Evolutionary conservation across 2,797 vertebrate species (phyloP).

Genomic region (Lepidocolaptes lacrymiger): DNA sequence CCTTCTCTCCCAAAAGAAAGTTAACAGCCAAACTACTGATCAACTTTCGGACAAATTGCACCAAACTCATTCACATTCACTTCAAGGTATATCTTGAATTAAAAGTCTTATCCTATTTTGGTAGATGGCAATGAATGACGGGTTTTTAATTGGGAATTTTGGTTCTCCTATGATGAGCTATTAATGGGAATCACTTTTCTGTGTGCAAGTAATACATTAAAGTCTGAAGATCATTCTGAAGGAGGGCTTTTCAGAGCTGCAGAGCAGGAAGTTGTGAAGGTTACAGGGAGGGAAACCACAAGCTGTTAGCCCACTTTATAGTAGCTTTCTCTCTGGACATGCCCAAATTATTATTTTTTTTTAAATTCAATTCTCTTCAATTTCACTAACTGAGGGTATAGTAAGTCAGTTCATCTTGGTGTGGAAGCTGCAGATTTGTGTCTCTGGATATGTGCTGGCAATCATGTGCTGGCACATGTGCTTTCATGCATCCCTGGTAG

Average conservation of each 20-base stretch:
- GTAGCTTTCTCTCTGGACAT: rapidly evolving
- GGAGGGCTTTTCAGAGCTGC: neutral
- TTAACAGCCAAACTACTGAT: neutral
- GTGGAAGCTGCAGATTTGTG: neutral
- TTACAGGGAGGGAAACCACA: neutral
- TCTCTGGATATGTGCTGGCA: neutral
- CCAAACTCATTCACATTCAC: neutral
- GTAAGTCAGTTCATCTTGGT: rapidly evolving
- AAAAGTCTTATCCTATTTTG: neutral
- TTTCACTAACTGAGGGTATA: neutral
- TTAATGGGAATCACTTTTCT: neutral
- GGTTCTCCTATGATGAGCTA: neutral
- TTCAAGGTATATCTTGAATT: neutral
- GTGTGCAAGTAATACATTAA: neutral
- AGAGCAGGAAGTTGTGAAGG: neutral
- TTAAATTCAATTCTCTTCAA: neutral
- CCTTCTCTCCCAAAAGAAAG: neutral
- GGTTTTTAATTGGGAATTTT: neutral
- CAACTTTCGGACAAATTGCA: neutral
- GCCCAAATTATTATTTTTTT: neutral
- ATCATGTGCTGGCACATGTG: no score
- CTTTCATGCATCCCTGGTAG: neutral
- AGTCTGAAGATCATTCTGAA: neutral
- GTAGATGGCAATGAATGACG: neutral
- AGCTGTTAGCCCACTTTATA: neutral